These are phyloP conservation scores for Hypotaenidia philippensis DNA, from an alignment of 2,797 vertebrate species.

Conservation along the genomic window DNA sequence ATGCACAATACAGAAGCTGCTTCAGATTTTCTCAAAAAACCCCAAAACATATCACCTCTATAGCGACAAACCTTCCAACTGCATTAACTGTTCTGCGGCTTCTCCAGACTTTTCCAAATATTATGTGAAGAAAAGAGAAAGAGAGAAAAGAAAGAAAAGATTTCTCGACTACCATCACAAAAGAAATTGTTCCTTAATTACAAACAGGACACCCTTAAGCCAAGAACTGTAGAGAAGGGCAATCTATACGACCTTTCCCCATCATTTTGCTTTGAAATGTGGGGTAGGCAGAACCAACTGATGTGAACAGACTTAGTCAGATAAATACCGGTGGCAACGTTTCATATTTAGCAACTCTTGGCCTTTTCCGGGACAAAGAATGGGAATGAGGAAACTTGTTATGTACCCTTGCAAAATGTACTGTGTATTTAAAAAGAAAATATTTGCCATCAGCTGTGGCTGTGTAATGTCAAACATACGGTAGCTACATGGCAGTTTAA, in stretches of 20 bases:
- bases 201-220: constrained; percentile 60
- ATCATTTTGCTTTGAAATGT: constrained; percentile 63
- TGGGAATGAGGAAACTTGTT: not conserved
- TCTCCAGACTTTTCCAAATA: not conserved
- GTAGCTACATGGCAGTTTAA: constrained; percentile 58
- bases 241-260: constrained; percentile 21
- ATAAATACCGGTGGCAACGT: constrained; percentile 50
- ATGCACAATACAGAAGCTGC: not conserved
- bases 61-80: not conserved
- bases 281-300: constrained; percentile 67
- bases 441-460: constrained; percentile 49
- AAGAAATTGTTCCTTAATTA: constrained; percentile 64
- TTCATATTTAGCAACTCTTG: constrained; percentile 22
- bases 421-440: constrained; percentile 59
- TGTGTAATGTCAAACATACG: constrained; percentile 8
- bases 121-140: not conserved
- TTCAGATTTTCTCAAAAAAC: not conserved
- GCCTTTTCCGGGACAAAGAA: constrained; percentile 33
- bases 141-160: not conserved
- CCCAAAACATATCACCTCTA: not conserved
- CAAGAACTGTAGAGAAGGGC: constrained; percentile 38
- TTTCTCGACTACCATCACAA: not conserved
- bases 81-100: not conserved
- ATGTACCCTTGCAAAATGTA: not conserved
- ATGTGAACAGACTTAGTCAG: constrained; percentile 63